Evolutionary conservation across 2,113 vertebrate species (phyloP), one percentile per base, ranked within the genome.

Genomic region (Leucoraja erinaceus): DNA sequence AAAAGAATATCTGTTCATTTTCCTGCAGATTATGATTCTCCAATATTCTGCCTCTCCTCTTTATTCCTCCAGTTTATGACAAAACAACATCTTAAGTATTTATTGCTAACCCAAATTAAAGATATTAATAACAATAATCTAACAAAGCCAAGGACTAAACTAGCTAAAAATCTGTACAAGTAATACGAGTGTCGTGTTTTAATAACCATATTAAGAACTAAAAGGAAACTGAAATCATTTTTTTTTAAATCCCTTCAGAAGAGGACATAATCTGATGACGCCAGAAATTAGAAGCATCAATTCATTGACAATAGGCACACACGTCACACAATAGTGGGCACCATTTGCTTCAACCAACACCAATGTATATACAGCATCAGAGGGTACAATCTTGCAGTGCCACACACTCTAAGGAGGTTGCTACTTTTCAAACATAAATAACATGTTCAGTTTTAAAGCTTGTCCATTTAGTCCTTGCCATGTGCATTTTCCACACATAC

Each of bases 371-470:
- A 88, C 31, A 88, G 63, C 12, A 61, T 88, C 28, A 90, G 47
- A 90, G 59, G 25, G 59, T 61, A 88, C 59, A 90, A 90, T 90
- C 33, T 70, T 31, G 38, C 63, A 66, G 33, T 90, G 66, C 31
- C 25, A 86, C 79, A 83, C 25, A 12, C 56, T 90, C n/a, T 18
- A 90, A 63, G 38, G 28, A 88, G 84, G n/a, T 70, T 11, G n/a
- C 63, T 90, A 90, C 59, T 28, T 90, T 90, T 68, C 66, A 66
- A 90, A 90, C 66, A 90, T 90, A 90, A 90, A 90, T 90, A 70
- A 70, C 31, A 22, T 9, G 9, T 70, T 90, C 63, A 90, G 68
- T 38, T 90, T 38, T 18, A 90, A 70, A 70, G 8, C 63, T 90
- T 33, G 31, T n/a, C 22, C 25, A 4, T 33, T 90, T 38, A 33